Evolutionary conservation across 2,113 vertebrate genomes (phyloP), one percentile per base, ranked within the genome.

Genomic region (Heterochromis multidens): DNA sequence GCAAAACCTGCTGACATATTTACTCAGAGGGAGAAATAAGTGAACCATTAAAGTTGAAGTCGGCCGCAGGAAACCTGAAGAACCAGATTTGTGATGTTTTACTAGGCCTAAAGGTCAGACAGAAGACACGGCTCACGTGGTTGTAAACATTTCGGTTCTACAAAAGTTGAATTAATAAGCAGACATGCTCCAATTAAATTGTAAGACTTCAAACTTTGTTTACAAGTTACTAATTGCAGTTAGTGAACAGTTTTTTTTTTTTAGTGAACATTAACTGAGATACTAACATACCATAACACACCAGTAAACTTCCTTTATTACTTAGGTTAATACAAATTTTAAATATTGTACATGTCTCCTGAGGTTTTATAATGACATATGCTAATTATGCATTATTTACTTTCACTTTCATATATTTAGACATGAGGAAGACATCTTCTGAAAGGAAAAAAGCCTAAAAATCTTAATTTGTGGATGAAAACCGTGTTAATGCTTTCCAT

Each of bases 41-140:
- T 58, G 49, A 92, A 82, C 83, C 76, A 88, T 86, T 85, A 65
- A 65, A 59, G 40, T 21, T 21, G 12, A 31, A 77, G 21, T 76
- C 12, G 59, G 35, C 5, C 8, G 62, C 23, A 29, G 77, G 65
- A 57, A 81, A 70, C 63, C 76, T 3, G 31, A 40, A 79, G 33
- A 67, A 82, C 84, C 63, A 74, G 87, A 82, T 83, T 7, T 19
- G 77, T 31, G 49, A 74, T 33, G 78, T 87, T 79, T 74, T 65
- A 82, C 19, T 2, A 52, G 63, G 65, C 59, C 1, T n/a, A 54
- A 19, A 84, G 40, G 77, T 83, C 82, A 67, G 70, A 54, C 4
- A 9, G 13, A 65, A 65, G 61, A 40, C 59, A 27, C 29, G 3
- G 76, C 16, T 77, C 25, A 43, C 6, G 31, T 6, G 40, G n/a